These are phyloP conservation scores for Leptinotarsa lineolata DNA, from an alignment of 1,140 invertebrate species.

Conservation along the genomic window DNA sequence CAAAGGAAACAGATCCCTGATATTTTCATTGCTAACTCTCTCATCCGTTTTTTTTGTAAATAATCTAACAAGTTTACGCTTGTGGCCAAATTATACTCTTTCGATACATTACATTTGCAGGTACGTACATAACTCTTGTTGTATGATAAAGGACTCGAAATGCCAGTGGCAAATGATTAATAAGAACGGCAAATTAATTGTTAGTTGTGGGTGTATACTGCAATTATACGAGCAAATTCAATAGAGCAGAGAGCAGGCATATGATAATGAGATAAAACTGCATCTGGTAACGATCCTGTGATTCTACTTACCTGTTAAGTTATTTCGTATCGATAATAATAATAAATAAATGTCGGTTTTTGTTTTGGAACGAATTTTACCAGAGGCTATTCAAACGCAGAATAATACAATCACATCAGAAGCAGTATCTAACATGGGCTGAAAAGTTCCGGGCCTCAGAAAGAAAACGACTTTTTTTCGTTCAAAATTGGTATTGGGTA, in stretches of 20 bases:
- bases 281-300: not conserved
- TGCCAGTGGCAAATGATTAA: not conserved
- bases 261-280: constrained; percentile 8
- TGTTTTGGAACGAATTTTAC: no score
- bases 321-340: not conserved
- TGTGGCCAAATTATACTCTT: not conserved
- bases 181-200: not conserved
- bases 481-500: no score
- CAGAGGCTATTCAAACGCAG: no score
- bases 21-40: not conserved
- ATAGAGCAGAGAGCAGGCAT: not conserved
- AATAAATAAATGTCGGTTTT: not conserved
- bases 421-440: no score
- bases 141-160: not conserved
- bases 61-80: not conserved
- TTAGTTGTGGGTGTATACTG: not conserved
- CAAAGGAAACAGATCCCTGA: not conserved
- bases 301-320: not conserved
- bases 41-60: not conserved
- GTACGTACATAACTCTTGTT: not conserved
- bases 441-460: no score
- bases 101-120: not conserved
- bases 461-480: no score
- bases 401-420: no score
- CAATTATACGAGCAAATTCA: not conserved